Evolutionary conservation across 2,113 vertebrate species (phyloP).

Genomic region (Montifringilla adamsi): DNA sequence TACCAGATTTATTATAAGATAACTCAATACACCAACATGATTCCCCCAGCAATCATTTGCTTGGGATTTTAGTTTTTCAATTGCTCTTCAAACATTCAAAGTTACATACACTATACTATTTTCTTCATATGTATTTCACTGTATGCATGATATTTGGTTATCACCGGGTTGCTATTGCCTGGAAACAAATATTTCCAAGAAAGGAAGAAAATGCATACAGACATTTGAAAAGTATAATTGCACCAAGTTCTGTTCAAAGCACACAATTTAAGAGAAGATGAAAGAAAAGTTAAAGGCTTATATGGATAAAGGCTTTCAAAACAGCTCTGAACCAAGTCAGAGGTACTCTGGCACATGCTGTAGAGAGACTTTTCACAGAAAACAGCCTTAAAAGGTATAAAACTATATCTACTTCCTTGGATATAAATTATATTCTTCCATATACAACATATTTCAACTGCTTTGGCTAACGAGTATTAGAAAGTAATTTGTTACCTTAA

Average conservation of each 20-base stretch:
- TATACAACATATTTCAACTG: background rate
- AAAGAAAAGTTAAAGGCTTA: background rate
- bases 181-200: background rate
- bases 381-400: constrained; percentile 46
- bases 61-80: background rate
- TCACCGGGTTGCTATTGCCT: background rate
- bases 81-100: background rate
- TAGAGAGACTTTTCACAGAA: background rate
- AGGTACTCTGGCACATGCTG: background rate
- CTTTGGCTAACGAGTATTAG: background rate
- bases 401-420: background rate
- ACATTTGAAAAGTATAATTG: background rate
- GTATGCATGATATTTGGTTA: background rate
- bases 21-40: background rate
- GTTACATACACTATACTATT: background rate
- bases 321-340: background rate
- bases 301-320: background rate
- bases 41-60: background rate
- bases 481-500: background rate
- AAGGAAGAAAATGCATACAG: background rate
- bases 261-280: background rate
- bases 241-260: background rate
- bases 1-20: background rate
- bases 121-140: background rate
- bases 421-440: background rate